phyloP scores from a whole-genome alignment of 2,113 vertebrate genomes.

The Antennarius striatus region DNA sequence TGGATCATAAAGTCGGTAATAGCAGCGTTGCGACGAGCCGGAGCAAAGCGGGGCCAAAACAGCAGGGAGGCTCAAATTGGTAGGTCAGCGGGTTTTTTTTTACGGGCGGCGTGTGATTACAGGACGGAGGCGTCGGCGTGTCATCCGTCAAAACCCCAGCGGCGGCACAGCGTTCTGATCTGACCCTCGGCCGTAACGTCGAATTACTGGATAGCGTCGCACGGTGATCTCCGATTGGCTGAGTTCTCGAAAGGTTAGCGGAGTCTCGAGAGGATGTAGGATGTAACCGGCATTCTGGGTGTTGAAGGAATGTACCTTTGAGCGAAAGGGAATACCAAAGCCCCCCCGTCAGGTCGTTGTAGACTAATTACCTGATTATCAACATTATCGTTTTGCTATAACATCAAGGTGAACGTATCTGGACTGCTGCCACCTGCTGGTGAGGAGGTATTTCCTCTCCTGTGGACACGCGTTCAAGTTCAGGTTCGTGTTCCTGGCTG shows the following conservation, averaged over 20 bases:
- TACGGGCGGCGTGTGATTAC: slow-evolving; percentile 66
- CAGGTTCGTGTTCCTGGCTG: too few species aligned
- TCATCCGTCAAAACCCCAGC: slow-evolving; percentile 70
- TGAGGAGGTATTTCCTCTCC: too few species aligned
- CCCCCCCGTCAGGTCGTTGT: too few species aligned
- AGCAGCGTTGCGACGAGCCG: slow-evolving; percentile 56
- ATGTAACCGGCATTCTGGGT: background rate
- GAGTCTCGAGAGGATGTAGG: background rate
- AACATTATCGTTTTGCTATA: too few species aligned
- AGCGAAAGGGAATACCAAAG: too few species aligned
- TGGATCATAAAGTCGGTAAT: slow-evolving; percentile 69
- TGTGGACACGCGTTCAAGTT: too few species aligned
- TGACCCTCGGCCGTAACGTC: slow-evolving; percentile 32
- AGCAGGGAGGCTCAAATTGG: slow-evolving; percentile 70
- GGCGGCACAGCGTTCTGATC: slow-evolving; percentile 50
- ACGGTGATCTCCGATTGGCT: too few species aligned
- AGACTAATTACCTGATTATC: too few species aligned
- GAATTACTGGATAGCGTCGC: slow-evolving; percentile 10
- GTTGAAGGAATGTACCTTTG: too few species aligned
- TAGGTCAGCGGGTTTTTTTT: slow-evolving; percentile 59
- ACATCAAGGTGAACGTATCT: too few species aligned
- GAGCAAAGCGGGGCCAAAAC: slow-evolving; percentile 47
- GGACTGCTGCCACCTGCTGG: too few species aligned
- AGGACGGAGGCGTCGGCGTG: slow-evolving; percentile 64
- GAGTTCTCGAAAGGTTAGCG: too few species aligned